Percentiles rank a stretch among this genome's conserved stretches.
These are phyloP conservation scores for Syrmaticus mikado DNA, from an alignment of 2,113 vertebrate species.

Conservation along the genomic window DNA sequence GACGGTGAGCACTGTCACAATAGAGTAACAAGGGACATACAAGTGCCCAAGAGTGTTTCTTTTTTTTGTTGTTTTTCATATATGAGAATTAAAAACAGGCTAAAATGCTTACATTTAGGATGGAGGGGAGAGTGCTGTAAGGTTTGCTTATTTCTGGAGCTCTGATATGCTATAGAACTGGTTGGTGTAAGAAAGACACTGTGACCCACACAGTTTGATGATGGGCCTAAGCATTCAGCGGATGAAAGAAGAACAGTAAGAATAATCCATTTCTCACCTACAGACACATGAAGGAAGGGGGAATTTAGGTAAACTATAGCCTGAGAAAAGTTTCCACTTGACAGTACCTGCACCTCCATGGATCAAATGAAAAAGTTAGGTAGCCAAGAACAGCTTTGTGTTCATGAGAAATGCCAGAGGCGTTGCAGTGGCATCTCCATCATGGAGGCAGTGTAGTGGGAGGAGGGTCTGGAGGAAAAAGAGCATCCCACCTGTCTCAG, in stretches of 20 bases:
- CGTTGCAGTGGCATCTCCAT: fast-evolving
- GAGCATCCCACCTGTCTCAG: neutral
- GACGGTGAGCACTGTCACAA: fast-evolving
- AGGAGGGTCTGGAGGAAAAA: neutral
- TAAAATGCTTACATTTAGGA: neutral
- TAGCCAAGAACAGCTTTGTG: neutral
- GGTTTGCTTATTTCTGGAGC: neutral
- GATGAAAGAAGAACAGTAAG: neutral
- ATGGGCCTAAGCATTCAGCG: neutral
- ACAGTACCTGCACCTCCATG: neutral
- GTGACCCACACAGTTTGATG: neutral
- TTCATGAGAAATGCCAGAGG: neutral
- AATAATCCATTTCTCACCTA: slow-evolving; percentile 12
- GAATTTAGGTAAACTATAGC: neutral
- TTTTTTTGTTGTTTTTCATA: neutral
- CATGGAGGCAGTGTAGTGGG: too few species aligned
- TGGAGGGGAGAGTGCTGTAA: neutral
- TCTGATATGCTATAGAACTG: neutral
- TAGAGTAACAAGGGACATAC: neutral
- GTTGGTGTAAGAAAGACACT: neutral
- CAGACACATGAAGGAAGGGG: neutral
- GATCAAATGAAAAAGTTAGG: neutral
- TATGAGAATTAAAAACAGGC: neutral
- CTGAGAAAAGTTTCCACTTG: neutral
- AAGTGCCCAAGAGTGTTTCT: neutral